Base-by-base conservation (phyloP, 2,888 invertebrate genomes). In the Fabriciana adippe region DNA sequence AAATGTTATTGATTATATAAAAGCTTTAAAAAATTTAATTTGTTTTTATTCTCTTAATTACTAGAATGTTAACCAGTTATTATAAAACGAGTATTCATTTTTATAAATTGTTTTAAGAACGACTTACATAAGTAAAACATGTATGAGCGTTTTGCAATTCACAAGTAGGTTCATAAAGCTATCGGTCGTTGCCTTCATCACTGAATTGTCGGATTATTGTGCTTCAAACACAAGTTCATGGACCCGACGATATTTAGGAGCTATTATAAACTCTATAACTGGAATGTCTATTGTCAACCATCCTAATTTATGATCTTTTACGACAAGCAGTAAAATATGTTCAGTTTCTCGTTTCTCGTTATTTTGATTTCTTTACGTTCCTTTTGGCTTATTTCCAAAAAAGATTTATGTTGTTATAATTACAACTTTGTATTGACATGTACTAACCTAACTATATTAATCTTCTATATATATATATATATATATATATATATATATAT, bases 201-300 rank as follows among this genome's bases (percentile, higher is more conserved):
- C 76, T 79, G 83, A 85, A 87, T 85, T 84, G 80, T 76, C 75
- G 75, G 73, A 81, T 84, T 80, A 79, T 80, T 77, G 62, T 69
- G 70, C 68, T 74, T 73, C 73, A 74, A 71, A 72, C 76, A 77
- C 88, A 90, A 90, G 91, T 91, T 90, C 90, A 88, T 79, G 86
- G 82, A 86, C 79, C 84, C 79, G 82, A 73, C 86, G 86, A 86
- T 87, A 89, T 91, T 89, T 89, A 83, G 78, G 75, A 74, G 83
- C 31, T 88, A 87, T 89, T 88, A 67, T 71, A 50, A 62, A 56
- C 60, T 59, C 57, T 59, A 62, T 15, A 66, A 18, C 18, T 59
- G 50, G 47, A 48, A 55, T 55, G 47, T 26, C 51, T 55, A 21
- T 51, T 64, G 64, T 72, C 75, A 79, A 80, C 78, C 80, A 77